Evolutionary conservation across 1,140 invertebrate genomes (phyloP), one percentile per base, ranked within the genome.

Genomic region (Drosophila aff.): DNA sequence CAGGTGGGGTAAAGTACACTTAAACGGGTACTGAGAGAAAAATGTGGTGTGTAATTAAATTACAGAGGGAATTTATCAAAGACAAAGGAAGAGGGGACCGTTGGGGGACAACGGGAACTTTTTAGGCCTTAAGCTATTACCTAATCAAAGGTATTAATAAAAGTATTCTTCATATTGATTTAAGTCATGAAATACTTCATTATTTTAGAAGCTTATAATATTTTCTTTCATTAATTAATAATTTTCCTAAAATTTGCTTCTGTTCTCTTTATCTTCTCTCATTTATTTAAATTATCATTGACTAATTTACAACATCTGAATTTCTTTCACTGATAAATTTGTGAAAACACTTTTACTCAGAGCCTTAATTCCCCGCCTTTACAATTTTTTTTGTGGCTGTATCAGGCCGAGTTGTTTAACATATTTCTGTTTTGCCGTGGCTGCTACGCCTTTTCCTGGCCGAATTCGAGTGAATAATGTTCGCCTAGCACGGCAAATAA

Each of bases 401-500:
- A 74, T 74, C 71, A 43, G 65, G 61, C 59, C 38, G 41, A 68
- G 74, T 79, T 89, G 76, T 83, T 87, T 89, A 87, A 83, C 84
- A 89, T 87, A 86, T 83, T 81, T 77, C 59, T 76, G 46, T 81
- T 76, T 77, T 62, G 68, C 69, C 61, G 58, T 72, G 69, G 77
- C 63, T 76, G 66, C 65, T 84, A 77, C 73, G 77, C 78, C 74
- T 85, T 71, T 81, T 38, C 59, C 72, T 62, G 43, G 41, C 47
- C 53, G 36, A 55, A 40, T 69, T 78, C 63, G 52, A 66, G 75
- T 92, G 83, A 92, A 92, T 92, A 89, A 92, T 92, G 91, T 86
- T 77, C 68, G 74, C 85, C 71, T 78, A 67, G 76, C 90, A 92
- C 90, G 90, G 76, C 82, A 92, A 92, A 92, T 90, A 92, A 92